Base-by-base conservation (phyloP, 2,888 invertebrate genomes). In the Temnothorax rugatulus region DNA sequence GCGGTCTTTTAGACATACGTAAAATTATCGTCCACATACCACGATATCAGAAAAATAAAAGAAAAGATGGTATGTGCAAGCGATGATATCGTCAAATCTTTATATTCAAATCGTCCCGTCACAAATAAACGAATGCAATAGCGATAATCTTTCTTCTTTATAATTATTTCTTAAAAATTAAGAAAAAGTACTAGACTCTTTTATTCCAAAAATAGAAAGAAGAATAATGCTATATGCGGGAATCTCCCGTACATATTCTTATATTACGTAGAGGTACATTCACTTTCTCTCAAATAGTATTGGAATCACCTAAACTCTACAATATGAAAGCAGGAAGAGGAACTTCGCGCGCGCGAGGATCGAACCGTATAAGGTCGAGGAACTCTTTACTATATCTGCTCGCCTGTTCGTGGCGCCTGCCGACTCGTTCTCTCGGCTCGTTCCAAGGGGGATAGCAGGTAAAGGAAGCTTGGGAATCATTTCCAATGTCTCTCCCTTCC, bases 311-410 rank as follows among this genome's bases (percentile, higher is more conserved):
- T 71, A 57, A 64, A 71, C 44, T 47, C 71, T 18, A 50, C 38
- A 66, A 84, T 83, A 79, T 61, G 38, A 68, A 29, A 83, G 18
- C 61, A 44, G 52, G 50, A 59, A 84, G 57, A 75, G 75, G 84
- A 88, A 90, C 87, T 85, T 83, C 18, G 29, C 29, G 4, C 29
- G 29, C 29, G 29, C 29, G 59, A 68, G 52, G 66, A 84, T 82
- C 69, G 84, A 74, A 83, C 63, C 29, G 52, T 54, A 64, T 54
- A 66, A 59, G 84, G 90, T 88, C 86, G 75, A 84, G 74, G 77
- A 90, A 87, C 87, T 89, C 84, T 73, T 68, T 50, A 47, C 38
- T 13, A 21, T 50, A 50, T 76, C 63, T 81, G 82, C 61, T 83
- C 74, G 74, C 69, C 85, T 68, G 84, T 64, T 83, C 77, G 69